Percentiles rank a stretch among this genome's conserved stretches.
These are phyloP conservation scores for Epirrhoe alternata DNA, from an alignment of 2,888 invertebrate species.

Conservation along the genomic window DNA sequence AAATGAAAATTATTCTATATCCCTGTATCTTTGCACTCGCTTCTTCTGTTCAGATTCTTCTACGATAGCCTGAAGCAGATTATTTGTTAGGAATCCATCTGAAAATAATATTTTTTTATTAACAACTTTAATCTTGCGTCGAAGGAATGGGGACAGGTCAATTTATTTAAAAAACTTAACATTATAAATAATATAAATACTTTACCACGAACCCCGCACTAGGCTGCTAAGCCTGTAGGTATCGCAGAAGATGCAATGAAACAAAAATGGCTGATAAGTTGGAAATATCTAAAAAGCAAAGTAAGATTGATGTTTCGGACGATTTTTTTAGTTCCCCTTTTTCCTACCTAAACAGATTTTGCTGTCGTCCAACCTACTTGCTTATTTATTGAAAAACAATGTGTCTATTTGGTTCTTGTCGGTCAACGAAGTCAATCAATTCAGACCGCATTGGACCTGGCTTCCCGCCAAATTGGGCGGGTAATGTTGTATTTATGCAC, in stretches of 20 bases:
- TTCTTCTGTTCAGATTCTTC: constrained; percentile 62
- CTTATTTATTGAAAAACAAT: background rate
- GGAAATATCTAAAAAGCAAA: too few relatives aligned
- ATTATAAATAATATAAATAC: too few relatives aligned
- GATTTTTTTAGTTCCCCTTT: too few relatives aligned
- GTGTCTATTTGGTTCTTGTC: background rate
- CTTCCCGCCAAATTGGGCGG: constrained; percentile 16
- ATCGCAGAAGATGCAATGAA: too few relatives aligned
- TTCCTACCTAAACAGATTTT: background rate
- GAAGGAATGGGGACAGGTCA: too few relatives aligned
- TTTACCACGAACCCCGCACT: too few relatives aligned
- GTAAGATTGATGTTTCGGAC: too few relatives aligned
- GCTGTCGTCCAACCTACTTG: background rate
- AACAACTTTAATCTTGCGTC: too few relatives aligned
- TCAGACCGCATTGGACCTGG: constrained; percentile 6
- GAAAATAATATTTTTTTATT: constrained; percentile 31
- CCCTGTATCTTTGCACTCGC: constrained; percentile 62
- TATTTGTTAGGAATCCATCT: constrained; percentile 63
- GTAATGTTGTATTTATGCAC: constrained; percentile 5
- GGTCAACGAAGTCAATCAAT: constrained; percentile 15
- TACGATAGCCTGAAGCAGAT: constrained; percentile 57
- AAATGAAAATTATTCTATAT: constrained; percentile 42
- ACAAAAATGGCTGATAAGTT: too few relatives aligned
- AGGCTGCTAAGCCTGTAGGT: too few relatives aligned
- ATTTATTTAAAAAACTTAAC: too few relatives aligned